Evolutionary conservation across 1,140 invertebrate species (phyloP), one percentile per base, ranked within the genome.

Genomic region (Diachasmimorpha longicaudata): DNA sequence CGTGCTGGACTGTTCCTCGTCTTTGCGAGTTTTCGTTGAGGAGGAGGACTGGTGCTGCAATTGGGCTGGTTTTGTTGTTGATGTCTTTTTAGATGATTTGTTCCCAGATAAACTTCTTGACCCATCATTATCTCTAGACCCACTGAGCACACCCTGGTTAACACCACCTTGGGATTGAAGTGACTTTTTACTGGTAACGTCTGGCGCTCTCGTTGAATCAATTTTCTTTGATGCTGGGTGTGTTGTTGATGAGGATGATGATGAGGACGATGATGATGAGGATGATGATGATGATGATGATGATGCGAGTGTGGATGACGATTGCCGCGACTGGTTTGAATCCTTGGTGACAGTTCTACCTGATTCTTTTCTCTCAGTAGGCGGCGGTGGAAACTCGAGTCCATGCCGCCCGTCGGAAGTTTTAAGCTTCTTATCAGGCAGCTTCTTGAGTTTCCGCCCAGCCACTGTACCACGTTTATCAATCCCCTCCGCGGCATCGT

Each of bases 361-460:
- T 90, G 92, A 85, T 93, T 94, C 91, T 91, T 93, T 91, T 94
- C 93, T 90, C 90, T 93, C 90, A 93, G 86, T 85, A 93, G 90
- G 82, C 91, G 92, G 90, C 91, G 92, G 90, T 92, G 92, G 90
- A 91, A 92, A 90, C 91, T 93, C 90, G 89, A 90, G 90, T 91
- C 92, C 92, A 92, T 92, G 92, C 91, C 91, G 91, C 92, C 92
- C 92, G 91, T 94, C 93, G 93, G 93, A 93, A 94, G 93, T 94
- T 94, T 94, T 94, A 93, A 93, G 93, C 93, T 94, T 94, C 93
- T 93, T 94, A 89, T 94, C 93, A 86, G 92, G 92, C 91, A 93
- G 91, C 90, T 92, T 93, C 84, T 90, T 91, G 86, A 91, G 89
- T 89, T 90, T 91, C 85, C 89, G 89, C 81, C 88, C 90, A 81